A percentile compares a stretch with the other conserved stretches of the same genome.
Conservation (phyloP, 2,888 invertebrate genomes). For the Deilephila porcellus region DNA sequence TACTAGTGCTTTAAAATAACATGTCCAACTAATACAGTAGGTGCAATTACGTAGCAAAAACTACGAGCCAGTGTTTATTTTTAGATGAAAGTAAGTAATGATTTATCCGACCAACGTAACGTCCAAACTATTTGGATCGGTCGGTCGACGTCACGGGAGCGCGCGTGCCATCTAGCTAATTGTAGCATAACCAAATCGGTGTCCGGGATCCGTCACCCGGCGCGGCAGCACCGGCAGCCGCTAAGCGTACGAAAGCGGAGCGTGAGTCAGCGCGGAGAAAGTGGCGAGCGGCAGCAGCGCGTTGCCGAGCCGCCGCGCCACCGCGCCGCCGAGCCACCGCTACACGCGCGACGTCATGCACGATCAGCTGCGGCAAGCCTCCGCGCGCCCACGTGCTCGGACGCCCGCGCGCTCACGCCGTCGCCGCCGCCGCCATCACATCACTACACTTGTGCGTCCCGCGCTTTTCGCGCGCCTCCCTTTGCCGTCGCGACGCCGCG, state of each 20-base stretch:
- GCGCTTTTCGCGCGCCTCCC: constrained; percentile 82
- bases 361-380: constrained; percentile 70
- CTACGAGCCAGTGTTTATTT: constrained; percentile 71
- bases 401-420: constrained; percentile 60
- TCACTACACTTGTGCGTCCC: constrained; percentile 76
- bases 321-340: not conserved
- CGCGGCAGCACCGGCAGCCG: constrained; percentile 47
- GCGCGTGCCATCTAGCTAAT: constrained; percentile 76
- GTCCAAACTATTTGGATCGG: constrained; percentile 67
- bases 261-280: constrained; percentile 71
- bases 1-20: constrained; percentile 44
- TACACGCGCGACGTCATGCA: constrained; percentile 44
- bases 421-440: constrained; percentile 62
- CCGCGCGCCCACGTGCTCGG: constrained; percentile 72
- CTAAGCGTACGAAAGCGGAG: constrained; percentile 68
- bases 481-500: constrained; percentile 80
- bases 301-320: constrained; percentile 29
- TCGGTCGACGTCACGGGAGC: constrained; percentile 75
- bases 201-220: constrained; percentile 62
- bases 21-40: constrained; percentile 46
- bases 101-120: constrained; percentile 76
- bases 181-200: constrained; percentile 81
- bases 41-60: constrained; percentile 60
- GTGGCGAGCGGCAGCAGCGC: constrained; percentile 51
- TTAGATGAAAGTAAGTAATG: constrained; percentile 66